Percentiles rank a stretch among this genome's conserved stretches.
These are phyloP conservation scores for Dendrocincla tyrannina DNA, from an alignment of 2,797 vertebrate species.

Conservation along the genomic window DNA sequence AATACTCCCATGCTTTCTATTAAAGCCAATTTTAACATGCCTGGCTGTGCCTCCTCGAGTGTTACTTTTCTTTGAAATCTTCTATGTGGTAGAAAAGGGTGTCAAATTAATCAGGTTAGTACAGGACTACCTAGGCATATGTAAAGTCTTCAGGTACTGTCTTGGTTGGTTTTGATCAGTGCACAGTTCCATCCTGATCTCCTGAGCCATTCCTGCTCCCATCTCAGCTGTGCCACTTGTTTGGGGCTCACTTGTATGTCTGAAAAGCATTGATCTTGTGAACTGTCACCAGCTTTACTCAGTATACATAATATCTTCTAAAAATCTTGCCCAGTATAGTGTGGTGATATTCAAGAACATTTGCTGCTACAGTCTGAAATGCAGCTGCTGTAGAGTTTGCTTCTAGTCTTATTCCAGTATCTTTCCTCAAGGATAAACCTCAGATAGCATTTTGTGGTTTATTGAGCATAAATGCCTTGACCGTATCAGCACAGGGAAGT, in stretches of 20 bases:
- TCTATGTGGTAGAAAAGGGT: neutral
- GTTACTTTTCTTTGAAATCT: neutral
- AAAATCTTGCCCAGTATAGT: neutral
- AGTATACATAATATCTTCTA: neutral
- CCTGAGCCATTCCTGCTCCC: neutral
- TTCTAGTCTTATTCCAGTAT: neutral
- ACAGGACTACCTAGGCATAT: neutral
- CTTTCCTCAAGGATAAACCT: neutral
- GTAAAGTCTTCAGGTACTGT: neutral
- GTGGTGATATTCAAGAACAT: neutral
- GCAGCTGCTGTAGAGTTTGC: neutral
- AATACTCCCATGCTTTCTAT: neutral
- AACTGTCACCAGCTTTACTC: neutral
- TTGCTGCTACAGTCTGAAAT: neutral
- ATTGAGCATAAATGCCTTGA: neutral
- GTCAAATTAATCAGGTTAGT: neutral
- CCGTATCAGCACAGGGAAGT: neutral
- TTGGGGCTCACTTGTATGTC: neutral
- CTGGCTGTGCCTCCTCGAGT: neutral
- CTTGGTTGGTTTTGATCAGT: neutral
- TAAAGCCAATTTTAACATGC: neutral
- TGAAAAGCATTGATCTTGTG: neutral
- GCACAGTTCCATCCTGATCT: neutral
- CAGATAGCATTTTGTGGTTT: neutral
- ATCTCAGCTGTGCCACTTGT: rapidly evolving